Conservation (phyloP, 2,888 invertebrate species). For the Ecdyonurus torrentis region DNA sequence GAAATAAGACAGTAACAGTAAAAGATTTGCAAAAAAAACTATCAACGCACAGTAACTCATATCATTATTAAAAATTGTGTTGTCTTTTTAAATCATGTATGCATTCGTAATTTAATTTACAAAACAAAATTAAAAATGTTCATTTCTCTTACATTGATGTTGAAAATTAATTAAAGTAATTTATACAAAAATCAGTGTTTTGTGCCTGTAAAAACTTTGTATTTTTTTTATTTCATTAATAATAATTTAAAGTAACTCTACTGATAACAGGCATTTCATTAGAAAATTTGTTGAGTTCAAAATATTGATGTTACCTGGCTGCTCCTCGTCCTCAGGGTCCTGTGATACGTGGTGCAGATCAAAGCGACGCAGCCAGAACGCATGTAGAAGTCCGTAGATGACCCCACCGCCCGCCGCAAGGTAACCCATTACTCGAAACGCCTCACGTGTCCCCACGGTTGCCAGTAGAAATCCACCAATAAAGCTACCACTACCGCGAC, state of each 20-base stretch:
- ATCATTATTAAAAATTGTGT: too few relatives aligned
- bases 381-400: conserved; percentile 50
- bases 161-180: background rate
- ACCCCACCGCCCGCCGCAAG: conserved; percentile 53
- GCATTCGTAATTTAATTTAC: background rate
- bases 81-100: background rate
- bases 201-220: background rate
- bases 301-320: conserved; percentile 12
- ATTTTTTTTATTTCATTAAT: background rate
- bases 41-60: too few relatives aligned
- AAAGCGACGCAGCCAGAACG: conserved; percentile 45
- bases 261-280: background rate
- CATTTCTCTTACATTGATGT: background rate
- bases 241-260: background rate
- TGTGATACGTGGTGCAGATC: conserved; percentile 21
- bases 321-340: conserved; percentile 27
- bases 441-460: conserved; percentile 54
- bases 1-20: too few relatives aligned
- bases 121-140: background rate
- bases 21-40: too few relatives aligned
- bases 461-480: conserved; percentile 62
- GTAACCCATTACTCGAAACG: conserved; percentile 63
- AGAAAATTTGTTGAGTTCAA: background rate
- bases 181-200: background rate
- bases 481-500: conserved; percentile 67